Percentiles rank a stretch among this genome's conserved stretches.
These are phyloP conservation scores for Artemia sp. DNA, from an alignment of 2,888 invertebrate genomes.

Conservation along the genomic window DNA sequence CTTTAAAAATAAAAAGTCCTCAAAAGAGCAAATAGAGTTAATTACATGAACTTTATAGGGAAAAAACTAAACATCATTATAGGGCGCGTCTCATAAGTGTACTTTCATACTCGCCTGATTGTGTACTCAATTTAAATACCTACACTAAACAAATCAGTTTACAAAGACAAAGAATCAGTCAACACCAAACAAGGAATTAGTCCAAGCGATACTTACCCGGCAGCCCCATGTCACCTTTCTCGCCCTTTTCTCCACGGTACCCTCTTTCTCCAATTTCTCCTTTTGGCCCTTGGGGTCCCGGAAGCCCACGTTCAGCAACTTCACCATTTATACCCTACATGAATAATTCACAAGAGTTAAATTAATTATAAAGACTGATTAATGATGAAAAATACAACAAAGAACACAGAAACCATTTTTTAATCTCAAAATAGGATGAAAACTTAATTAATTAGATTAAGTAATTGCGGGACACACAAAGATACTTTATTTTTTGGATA, in stretches of 20 bases:
- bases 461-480: conserved; percentile 14
- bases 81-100: too few species aligned
- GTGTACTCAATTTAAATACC: too few species aligned
- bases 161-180: too few species aligned
- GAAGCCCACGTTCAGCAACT: conserved; percentile 45
- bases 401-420: background rate
- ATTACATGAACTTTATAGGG: too few species aligned
- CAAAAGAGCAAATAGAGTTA: too few species aligned
- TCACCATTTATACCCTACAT: conserved; percentile 39
- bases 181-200: too few species aligned
- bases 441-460: background rate
- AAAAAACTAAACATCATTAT: too few species aligned
- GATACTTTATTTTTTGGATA: too few species aligned
- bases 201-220: conserved; percentile 32
- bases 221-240: conserved; percentile 38
- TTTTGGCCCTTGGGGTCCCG: conserved; percentile 45
- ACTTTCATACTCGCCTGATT: too few species aligned
- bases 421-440: too few species aligned
- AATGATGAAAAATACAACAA: conserved; percentile 15
- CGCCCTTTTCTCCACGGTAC: conserved; percentile 32
- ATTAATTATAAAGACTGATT: background rate
- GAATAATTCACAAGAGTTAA: conserved; percentile 29
- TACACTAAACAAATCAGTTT: too few species aligned
- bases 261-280: conserved; percentile 42
- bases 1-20: too few species aligned